These are phyloP conservation scores for Pygmarrhopalites habei DNA, from an alignment of 1,140 invertebrate genomes.

Conservation along the genomic window DNA sequence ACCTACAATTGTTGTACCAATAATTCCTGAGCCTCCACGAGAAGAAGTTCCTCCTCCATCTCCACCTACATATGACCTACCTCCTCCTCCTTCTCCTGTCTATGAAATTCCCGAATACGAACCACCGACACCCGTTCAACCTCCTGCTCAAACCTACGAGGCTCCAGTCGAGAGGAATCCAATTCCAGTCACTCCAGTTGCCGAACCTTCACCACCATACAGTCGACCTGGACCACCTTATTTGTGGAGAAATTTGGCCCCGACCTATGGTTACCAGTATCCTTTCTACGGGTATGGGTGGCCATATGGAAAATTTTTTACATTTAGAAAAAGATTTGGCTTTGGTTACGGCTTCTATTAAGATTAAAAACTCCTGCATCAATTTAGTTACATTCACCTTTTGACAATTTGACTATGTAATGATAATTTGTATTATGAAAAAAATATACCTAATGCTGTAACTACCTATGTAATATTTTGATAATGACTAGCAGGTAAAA, in stretches of 20 bases:
- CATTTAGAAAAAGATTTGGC: constrained; percentile 18
- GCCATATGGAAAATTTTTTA: not conserved
- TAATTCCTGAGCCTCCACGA: not conserved
- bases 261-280: not conserved
- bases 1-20: no score
- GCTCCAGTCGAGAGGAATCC: not conserved
- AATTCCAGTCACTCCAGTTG: not conserved
- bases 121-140: constrained; percentile 8
- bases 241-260: not conserved
- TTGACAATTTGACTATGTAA: no score
- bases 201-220: not conserved
- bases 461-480: no score
- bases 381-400: no score
- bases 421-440: no score
- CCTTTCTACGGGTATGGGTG: not conserved
- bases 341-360: constrained; percentile 12
- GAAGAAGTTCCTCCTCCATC: not conserved
- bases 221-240: not conserved
- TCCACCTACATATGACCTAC: not conserved
- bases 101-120: constrained; percentile 9
- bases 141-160: not conserved
- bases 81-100: constrained; percentile 14
- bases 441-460: no score
- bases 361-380: no score
- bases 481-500: no score